Conservation (phyloP, 2,113 vertebrate species). For the Prinia subflava region DNA sequence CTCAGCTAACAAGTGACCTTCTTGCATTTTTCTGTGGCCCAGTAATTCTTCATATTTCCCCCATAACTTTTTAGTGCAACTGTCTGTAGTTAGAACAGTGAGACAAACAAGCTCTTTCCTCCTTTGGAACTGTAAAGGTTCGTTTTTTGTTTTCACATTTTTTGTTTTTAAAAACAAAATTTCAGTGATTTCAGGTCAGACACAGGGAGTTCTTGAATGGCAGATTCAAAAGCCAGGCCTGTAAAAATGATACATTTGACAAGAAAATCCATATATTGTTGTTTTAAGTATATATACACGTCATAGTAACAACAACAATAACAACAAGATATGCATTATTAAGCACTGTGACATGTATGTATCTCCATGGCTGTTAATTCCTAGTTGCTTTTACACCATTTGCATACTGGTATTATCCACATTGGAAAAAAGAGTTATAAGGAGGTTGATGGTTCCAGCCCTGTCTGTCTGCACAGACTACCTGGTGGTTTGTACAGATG, state of each 20-base stretch:
- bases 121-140: neutral
- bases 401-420: neutral
- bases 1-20: neutral
- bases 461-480: neutral
- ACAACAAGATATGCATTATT: neutral
- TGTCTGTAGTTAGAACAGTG: neutral
- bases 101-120: neutral
- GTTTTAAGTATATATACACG: neutral
- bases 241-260: neutral
- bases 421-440: neutral
- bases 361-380: neutral
- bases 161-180: neutral
- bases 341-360: neutral
- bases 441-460: neutral
- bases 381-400: neutral
- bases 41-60: neutral
- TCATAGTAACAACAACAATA: neutral
- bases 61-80: neutral
- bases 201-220: neutral
- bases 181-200: neutral
- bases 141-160: neutral
- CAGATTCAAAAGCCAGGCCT: neutral
- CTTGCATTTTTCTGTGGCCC: neutral
- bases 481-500: neutral
- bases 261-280: neutral